Evolutionary conservation across 2,113 vertebrate genomes (phyloP).

Genomic region (Condylura cristata): DNA sequence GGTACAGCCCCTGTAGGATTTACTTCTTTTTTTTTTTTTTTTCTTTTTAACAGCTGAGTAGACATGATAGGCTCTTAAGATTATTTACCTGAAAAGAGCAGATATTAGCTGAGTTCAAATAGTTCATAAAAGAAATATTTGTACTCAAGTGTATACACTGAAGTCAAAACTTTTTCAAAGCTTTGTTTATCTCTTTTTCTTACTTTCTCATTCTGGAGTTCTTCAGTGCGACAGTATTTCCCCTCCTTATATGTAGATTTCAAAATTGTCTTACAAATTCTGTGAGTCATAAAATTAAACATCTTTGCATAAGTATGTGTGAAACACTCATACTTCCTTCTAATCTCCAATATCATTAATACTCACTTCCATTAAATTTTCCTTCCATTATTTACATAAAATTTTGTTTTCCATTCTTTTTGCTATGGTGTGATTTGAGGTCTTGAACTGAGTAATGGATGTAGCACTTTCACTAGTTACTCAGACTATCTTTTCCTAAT

Average conservation of each 20-base stretch:
- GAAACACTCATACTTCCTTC: neutral
- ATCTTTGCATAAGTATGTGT: neutral
- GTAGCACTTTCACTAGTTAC: neutral
- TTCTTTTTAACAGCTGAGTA: neutral
- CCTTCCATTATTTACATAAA: neutral
- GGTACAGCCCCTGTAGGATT: neutral
- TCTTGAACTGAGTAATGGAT: neutral
- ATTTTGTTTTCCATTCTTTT: neutral
- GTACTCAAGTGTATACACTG: neutral
- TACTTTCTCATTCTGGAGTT: neutral
- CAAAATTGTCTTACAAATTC: slow-evolving; percentile 12
- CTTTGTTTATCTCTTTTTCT: neutral
- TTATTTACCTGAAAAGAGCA: neutral
- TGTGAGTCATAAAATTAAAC: neutral
- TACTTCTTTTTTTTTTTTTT: too few relatives aligned
- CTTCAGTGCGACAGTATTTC: neutral
- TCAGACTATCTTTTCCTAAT: neutral
- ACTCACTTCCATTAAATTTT: slow-evolving; percentile 39
- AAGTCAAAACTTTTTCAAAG: neutral
- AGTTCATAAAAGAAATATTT: neutral
- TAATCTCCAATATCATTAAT: neutral
- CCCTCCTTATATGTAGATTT: neutral
- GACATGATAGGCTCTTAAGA: neutral
- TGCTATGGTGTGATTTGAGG: neutral
- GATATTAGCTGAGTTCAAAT: neutral